Conservation (phyloP, 2,888 invertebrate genomes). For the Drosophila pseudotalamancana region DNA sequence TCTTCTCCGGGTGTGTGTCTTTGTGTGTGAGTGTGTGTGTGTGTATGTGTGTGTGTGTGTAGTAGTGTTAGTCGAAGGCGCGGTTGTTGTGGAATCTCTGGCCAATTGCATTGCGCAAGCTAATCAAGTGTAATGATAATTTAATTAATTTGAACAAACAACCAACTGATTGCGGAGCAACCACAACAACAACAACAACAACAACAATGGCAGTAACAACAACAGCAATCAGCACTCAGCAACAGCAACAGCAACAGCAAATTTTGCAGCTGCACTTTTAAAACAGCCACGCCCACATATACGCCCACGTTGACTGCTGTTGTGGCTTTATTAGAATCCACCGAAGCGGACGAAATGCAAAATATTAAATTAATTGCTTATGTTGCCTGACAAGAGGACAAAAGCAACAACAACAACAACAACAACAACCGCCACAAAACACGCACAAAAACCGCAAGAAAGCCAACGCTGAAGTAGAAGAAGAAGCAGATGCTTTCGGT, state of each 20-base stretch:
- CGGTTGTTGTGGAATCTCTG: neutral
- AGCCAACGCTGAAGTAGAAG: too few relatives aligned
- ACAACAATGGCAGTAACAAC: neutral
- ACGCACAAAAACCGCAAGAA: neutral
- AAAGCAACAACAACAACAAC: conserved; percentile 9
- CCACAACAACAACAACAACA: conserved; percentile 11
- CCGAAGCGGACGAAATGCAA: conserved; percentile 10
- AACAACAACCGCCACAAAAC: neutral
- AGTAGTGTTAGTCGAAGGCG: neutral
- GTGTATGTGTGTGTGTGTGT: too few relatives aligned
- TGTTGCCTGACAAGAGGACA: conserved; percentile 27
- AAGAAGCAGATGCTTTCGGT: too few relatives aligned
- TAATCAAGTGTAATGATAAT: conserved; percentile 73
- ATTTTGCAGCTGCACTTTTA: conserved; percentile 8
- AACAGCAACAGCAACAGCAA: neutral
- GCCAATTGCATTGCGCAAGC: conserved; percentile 39
- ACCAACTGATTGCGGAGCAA: conserved; percentile 39
- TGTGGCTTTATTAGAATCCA: conserved; percentile 28
- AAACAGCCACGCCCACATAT: neutral
- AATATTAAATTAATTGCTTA: conserved; percentile 42
- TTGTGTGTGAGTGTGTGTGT: neutral
- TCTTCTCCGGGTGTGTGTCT: too few relatives aligned
- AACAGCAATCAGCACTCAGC: neutral
- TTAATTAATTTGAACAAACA: conserved; percentile 71
- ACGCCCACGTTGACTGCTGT: neutral